phyloP scores from a whole-genome alignment of 2,113 vertebrate genomes.

The Anser cygnoides region DNA sequence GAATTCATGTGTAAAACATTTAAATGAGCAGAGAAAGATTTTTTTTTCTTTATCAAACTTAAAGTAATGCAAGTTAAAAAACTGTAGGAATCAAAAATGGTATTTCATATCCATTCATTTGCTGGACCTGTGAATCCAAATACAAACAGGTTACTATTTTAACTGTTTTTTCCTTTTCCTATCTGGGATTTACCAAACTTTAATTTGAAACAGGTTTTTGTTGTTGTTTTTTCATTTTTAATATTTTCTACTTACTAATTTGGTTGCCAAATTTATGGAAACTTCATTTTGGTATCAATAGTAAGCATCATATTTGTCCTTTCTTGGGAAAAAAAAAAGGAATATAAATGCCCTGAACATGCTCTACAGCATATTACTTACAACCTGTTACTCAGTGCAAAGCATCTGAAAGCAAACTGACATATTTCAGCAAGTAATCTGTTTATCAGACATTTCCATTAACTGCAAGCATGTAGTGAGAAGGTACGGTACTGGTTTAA shows the following conservation, averaged over 20 bases:
- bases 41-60: not conserved
- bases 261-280: not conserved
- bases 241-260: not conserved
- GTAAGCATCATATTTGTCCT: not conserved
- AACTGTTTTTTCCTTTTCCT: not conserved
- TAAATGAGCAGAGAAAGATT: not conserved
- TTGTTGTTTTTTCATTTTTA: not conserved
- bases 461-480: conserved; percentile 1
- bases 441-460: conserved; percentile 6
- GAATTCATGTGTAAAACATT: not conserved
- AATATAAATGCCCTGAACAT: not conserved
- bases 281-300: not conserved
- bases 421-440: not conserved
- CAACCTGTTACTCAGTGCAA: not conserved
- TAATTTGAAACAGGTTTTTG: not conserved
- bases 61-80: not conserved
- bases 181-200: not conserved
- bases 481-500: conserved; percentile 24
- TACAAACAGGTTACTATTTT: not conserved
- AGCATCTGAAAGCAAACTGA: not conserved
- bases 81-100: not conserved
- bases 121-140: not conserved
- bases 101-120: not conserved
- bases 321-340: not conserved
- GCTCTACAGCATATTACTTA: not conserved